A percentile compares a stretch with the other conserved stretches of the same genome.
phyloP scores from a whole-genome alignment of 2,113 vertebrate species.

The Lophotis ruficrista region DNA sequence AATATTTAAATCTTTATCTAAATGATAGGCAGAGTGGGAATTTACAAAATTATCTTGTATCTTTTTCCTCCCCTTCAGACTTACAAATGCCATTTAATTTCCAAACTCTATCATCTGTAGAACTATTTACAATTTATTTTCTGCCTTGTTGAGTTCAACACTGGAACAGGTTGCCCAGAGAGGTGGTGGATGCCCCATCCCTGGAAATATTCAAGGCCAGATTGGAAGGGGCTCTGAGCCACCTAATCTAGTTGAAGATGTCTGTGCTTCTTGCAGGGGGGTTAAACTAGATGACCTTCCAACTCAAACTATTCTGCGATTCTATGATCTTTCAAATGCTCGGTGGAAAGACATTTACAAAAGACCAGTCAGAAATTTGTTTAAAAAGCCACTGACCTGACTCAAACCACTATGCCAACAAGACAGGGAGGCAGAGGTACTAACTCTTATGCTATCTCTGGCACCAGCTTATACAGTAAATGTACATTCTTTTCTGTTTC shows the following conservation, averaged over 20 bases:
- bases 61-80: not conserved
- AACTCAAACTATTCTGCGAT: no score
- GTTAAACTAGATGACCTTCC: no score
- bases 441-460: not conserved
- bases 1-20: not conserved
- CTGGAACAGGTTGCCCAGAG: no score
- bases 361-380: not conserved
- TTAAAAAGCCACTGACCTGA: not conserved
- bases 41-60: not conserved
- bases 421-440: not conserved
- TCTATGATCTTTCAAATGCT: not conserved
- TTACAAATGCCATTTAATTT: not conserved
- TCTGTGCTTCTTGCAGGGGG: no score
- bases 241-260: no score
- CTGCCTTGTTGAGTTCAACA: not conserved
- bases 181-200: no score
- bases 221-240: no score
- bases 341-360: not conserved
- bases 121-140: not conserved
- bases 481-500: not conserved
- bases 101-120: not conserved
- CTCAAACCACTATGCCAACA: not conserved
- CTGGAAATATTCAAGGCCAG: no score
- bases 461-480: not conserved
- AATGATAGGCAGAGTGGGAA: not conserved